These are phyloP conservation scores for Pipistrellus kuhlii DNA, from an alignment of 2,797 vertebrate genomes.

Conservation along the genomic window DNA sequence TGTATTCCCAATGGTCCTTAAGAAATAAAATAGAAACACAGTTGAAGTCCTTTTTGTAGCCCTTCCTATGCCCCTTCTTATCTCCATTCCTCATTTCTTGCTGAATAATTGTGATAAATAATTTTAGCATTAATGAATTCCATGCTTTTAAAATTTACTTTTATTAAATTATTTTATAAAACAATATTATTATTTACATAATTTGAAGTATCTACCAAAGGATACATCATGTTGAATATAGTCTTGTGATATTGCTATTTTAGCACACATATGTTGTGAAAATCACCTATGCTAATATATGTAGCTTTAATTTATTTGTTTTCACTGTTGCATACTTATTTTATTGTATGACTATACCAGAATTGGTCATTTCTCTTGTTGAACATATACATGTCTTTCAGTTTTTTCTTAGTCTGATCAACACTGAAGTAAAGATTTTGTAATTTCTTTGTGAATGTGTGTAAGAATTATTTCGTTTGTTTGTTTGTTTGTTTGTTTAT, in stretches of 20 bases:
- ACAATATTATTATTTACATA: neutral
- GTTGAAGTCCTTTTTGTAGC: neutral
- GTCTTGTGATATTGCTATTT: neutral
- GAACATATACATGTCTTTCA: neutral
- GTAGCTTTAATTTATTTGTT: neutral
- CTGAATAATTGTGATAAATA: neutral
- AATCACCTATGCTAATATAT: neutral
- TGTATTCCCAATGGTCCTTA: neutral
- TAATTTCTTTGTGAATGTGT: neutral
- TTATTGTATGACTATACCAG: neutral
- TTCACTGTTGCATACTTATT: neutral
- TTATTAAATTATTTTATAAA: neutral
- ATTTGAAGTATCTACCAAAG: slow-evolving; percentile 8
- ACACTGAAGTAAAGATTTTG: neutral
- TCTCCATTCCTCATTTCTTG: neutral
- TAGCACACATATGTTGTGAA: neutral
- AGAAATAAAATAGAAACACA: neutral
- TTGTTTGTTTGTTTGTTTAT: no score
- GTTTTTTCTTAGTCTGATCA: slow-evolving; percentile 2
- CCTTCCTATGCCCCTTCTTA: neutral
- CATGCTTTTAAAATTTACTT: neutral
- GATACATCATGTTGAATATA: neutral
- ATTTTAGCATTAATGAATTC: slow-evolving; percentile 26
- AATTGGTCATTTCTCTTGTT: neutral
- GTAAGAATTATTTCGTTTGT: neutral